Percentiles rank a stretch among this genome's conserved stretches.
Conservation (phyloP, 2,113 vertebrate genomes). For the Perca fluviatilis region DNA sequence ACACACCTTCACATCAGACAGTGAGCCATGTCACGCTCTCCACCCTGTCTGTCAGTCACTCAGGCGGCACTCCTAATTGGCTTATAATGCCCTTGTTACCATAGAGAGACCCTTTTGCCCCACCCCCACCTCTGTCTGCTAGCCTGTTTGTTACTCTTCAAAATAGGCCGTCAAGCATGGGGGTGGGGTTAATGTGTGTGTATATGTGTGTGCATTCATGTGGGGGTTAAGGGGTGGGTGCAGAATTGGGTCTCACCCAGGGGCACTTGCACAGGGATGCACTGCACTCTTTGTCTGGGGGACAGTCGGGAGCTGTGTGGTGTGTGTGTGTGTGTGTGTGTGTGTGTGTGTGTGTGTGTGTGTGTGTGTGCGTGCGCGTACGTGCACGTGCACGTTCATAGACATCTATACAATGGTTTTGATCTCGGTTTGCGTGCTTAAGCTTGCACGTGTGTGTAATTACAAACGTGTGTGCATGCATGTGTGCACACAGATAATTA, state of each 20-base stretch:
- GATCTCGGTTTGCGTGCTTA: slow-evolving; percentile 16
- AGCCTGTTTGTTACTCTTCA: slow-evolving; percentile 76
- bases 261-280: slow-evolving; percentile 70
- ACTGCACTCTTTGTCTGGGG: slow-evolving; percentile 72
- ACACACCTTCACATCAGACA: slow-evolving; percentile 67
- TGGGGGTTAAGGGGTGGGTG: slow-evolving; percentile 73
- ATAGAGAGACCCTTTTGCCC: slow-evolving; percentile 71
- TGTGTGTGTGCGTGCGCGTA: too few relatives aligned
- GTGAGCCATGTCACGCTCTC: slow-evolving; percentile 58
- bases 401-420: slow-evolving; percentile 31
- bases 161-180: slow-evolving; percentile 68
- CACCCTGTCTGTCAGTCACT: slow-evolving; percentile 77
- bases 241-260: slow-evolving; percentile 72
- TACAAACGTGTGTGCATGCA: not conserved
- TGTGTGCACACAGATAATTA: slow-evolving; percentile 55
- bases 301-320: slow-evolving; percentile 56
- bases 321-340: too few relatives aligned
- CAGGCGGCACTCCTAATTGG: slow-evolving; percentile 78
- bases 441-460: not conserved
- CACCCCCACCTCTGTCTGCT: slow-evolving; percentile 71
- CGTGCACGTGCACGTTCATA: slow-evolving; percentile 1
- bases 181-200: slow-evolving; percentile 70
- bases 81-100: slow-evolving; percentile 81
- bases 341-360: too few relatives aligned
- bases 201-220: slow-evolving; percentile 57